A percentile compares a stretch with the other conserved stretches of the same genome.
Conservation (phyloP, 2,888 invertebrate genomes). For the Drosophila longiperda region DNA sequence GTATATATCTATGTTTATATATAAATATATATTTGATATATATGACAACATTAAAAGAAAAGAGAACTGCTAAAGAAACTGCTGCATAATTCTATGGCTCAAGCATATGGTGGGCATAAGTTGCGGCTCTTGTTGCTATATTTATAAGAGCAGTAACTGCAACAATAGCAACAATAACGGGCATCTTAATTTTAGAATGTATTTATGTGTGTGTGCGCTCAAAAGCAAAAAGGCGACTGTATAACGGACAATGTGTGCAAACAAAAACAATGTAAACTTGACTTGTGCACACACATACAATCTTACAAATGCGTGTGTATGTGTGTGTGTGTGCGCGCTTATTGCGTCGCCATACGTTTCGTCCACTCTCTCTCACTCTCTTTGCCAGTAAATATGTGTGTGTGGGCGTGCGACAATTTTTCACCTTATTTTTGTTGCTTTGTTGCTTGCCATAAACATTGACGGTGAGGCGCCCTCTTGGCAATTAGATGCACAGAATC, state of each 20-base stretch:
- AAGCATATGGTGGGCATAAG: constrained; percentile 62
- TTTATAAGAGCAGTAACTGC: constrained; percentile 10
- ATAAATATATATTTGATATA: background rate
- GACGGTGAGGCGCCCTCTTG: constrained; percentile 24
- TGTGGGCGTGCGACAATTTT: constrained; percentile 51
- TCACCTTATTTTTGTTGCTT: constrained; percentile 29
- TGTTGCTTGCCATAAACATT: constrained; percentile 45
- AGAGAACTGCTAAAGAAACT: constrained; percentile 9
- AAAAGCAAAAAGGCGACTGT: constrained; percentile 33
- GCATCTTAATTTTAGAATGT: constrained; percentile 39
- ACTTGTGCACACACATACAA: constrained; percentile 25
- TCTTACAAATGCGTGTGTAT: background rate
- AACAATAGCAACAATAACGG: constrained; percentile 41
- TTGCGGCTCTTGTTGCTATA: constrained; percentile 33
- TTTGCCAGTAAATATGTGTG: background rate
- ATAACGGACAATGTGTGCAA: constrained; percentile 44
- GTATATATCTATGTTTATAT: background rate
- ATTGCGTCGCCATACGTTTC: constrained; percentile 64
- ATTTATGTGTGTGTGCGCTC: constrained; percentile 22
- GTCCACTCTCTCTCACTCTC: background rate
- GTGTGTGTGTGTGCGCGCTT: constrained; percentile 24
- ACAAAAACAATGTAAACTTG: constrained; percentile 39
- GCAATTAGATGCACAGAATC: constrained; percentile 46
- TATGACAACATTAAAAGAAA: constrained; percentile 17
- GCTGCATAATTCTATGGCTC: constrained; percentile 40